A percentile compares a stretch with the other conserved stretches of the same genome.
These are phyloP conservation scores for Clarias batrachus DNA, from an alignment of 2,113 vertebrate species.

Conservation along the genomic window DNA sequence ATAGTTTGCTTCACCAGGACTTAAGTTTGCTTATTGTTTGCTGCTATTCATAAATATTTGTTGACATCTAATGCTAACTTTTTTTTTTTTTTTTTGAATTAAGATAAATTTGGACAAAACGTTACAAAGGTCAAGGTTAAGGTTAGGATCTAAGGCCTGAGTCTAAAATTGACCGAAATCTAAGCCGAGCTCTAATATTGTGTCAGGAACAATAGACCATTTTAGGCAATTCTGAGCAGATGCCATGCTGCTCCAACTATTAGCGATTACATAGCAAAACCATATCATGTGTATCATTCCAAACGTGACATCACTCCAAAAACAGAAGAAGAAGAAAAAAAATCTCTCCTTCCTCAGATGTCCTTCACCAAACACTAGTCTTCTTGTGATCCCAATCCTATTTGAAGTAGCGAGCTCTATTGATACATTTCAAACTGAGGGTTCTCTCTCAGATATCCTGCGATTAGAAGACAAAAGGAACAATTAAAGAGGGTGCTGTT, in stretches of 20 bases:
- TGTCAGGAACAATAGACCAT: not conserved
- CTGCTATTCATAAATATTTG: not conserved
- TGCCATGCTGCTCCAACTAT: not conserved
- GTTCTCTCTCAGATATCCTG: constrained; percentile 68
- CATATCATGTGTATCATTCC: not conserved
- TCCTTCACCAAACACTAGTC: not conserved
- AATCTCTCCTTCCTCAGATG: constrained; percentile 23
- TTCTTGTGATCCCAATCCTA: constrained; percentile 41
- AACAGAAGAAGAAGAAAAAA: not conserved
- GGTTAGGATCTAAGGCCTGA: too few relatives aligned
- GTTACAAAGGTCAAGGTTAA: not conserved
- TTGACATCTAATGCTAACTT: not conserved
- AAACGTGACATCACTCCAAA: constrained; percentile 4
- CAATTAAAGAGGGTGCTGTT: constrained; percentile 70
- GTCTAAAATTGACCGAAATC: not conserved
- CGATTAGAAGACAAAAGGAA: constrained; percentile 72
- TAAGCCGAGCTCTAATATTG: not conserved
- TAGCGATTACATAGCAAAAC: not conserved
- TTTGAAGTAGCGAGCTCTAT: constrained; percentile 45
- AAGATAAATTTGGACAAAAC: not conserved
- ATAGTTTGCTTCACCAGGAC: not conserved
- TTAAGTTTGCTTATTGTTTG: not conserved
- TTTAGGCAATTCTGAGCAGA: too few relatives aligned
- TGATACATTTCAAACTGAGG: constrained; percentile 59
- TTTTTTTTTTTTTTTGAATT: too few relatives aligned